These are phyloP conservation scores for Nestor notabilis DNA, from an alignment of 2,113 vertebrate species.

Conservation along the genomic window DNA sequence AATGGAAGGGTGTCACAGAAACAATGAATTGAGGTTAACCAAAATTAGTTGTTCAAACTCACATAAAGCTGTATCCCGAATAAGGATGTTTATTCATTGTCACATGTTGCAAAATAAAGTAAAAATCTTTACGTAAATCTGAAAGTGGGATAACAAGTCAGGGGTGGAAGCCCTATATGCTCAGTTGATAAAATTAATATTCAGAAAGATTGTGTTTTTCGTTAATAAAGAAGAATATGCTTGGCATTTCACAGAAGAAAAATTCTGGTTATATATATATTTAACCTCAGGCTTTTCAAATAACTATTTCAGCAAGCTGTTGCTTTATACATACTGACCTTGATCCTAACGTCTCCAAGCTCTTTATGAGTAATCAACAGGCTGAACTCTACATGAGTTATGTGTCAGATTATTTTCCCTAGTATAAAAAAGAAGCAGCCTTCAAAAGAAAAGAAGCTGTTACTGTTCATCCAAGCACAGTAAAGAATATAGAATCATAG, in stretches of 20 bases:
- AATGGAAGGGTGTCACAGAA: background rate
- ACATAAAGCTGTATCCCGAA: background rate
- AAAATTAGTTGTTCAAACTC: background rate
- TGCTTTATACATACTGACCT: background rate
- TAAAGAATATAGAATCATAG: background rate
- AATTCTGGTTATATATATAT: background rate
- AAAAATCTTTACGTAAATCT: background rate
- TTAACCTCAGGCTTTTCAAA: constrained; percentile 5
- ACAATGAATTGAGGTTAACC: background rate
- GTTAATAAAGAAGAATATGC: background rate
- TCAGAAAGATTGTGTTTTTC: background rate
- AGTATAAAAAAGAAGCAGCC: background rate
- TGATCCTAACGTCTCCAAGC: background rate
- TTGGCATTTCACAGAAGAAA: background rate
- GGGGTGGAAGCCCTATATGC: fast-evolving
- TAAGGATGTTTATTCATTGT: background rate
- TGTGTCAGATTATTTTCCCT: background rate
- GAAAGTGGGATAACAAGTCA: background rate
- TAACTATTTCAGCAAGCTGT: background rate
- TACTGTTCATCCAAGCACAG: background rate
- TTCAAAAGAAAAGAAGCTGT: background rate
- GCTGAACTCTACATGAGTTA: background rate
- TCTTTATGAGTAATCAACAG: background rate
- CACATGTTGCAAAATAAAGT: background rate
- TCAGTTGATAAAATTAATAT: background rate